Evolutionary conservation across 2,113 vertebrate species (phyloP).

Genomic region (Crotophaga sulcirostris): DNA sequence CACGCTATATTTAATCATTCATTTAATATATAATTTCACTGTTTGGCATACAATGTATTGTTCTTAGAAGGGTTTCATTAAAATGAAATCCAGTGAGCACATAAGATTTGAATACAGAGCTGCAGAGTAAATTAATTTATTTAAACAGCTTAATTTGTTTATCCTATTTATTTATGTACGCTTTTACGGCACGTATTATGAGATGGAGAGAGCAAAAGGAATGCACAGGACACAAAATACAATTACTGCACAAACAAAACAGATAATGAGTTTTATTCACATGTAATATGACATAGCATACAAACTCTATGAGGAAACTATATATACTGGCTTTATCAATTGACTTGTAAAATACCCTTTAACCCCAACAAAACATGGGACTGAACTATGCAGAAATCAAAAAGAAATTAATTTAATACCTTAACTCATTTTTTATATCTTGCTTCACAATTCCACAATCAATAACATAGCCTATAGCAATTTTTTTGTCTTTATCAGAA

Average conservation of each 20-base stretch:
- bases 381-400: constrained; percentile 42
- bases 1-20: constrained; percentile 65
- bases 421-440: constrained; percentile 56
- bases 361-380: constrained; percentile 44
- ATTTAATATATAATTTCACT: constrained; percentile 76
- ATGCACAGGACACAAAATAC: constrained; percentile 63
- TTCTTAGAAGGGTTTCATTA: constrained; percentile 80
- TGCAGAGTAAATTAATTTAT: constrained; percentile 81
- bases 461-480: constrained; percentile 49
- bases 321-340: constrained; percentile 62
- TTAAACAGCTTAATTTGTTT: constrained; percentile 83
- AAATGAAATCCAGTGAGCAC: constrained; percentile 77
- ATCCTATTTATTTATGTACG: constrained; percentile 77
- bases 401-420: constrained; percentile 64
- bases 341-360: constrained; percentile 63
- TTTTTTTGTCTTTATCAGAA: constrained; percentile 65
- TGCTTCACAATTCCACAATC: constrained; percentile 60
- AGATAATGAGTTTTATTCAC: constrained; percentile 76
- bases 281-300: constrained; percentile 53
- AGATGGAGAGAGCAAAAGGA: constrained; percentile 68
- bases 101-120: constrained; percentile 76
- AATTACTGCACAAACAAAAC: constrained; percentile 80
- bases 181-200: constrained; percentile 72
- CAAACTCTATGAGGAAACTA: constrained; percentile 50
- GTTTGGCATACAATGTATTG: constrained; percentile 70